These are phyloP conservation scores for Spongilla lacustris DNA, from an alignment of 37 sponge, comb jelly and placozoan genomes.

Conservation along the genomic window DNA sequence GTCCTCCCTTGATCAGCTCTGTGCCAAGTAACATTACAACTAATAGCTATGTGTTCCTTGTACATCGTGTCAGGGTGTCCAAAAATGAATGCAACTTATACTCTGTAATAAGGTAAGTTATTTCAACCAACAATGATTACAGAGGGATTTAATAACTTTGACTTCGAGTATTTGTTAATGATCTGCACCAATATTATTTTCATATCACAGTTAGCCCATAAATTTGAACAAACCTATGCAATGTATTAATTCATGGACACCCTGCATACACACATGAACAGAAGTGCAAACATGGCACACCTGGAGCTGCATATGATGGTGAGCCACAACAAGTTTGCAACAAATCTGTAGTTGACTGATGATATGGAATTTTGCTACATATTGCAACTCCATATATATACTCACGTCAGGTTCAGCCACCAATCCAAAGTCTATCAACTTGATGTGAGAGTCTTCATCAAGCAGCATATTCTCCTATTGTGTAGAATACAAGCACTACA, in stretches of 20 bases:
- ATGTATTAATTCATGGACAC: no score
- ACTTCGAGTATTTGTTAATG: no score
- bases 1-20: slow-evolving; percentile 71
- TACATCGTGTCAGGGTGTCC: no score
- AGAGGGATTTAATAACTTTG: no score
- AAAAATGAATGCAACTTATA: no score
- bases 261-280: no score
- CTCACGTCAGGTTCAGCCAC: slow-evolving; percentile 83
- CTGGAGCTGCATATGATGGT: slow-evolving; percentile 97
- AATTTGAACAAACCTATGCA: no score
- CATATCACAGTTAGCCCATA: no score
- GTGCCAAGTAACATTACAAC: neutral
- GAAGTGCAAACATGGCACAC: slow-evolving; percentile 48
- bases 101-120: no score
- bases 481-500: neutral
- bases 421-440: slow-evolving; percentile 94
- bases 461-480: slow-evolving; percentile 88
- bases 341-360: slow-evolving; percentile 55
- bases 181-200: no score
- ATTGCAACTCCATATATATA: neutral
- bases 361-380: neutral
- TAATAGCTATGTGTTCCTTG: neutral
- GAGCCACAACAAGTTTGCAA: slow-evolving; percentile 92
- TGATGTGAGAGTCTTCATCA: slow-evolving; percentile 86
- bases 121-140: no score